A percentile compares a stretch with the other conserved stretches of the same genome.
phyloP scores from a whole-genome alignment of 1,140 invertebrate genomes.

The Zaprionus inermis region DNA sequence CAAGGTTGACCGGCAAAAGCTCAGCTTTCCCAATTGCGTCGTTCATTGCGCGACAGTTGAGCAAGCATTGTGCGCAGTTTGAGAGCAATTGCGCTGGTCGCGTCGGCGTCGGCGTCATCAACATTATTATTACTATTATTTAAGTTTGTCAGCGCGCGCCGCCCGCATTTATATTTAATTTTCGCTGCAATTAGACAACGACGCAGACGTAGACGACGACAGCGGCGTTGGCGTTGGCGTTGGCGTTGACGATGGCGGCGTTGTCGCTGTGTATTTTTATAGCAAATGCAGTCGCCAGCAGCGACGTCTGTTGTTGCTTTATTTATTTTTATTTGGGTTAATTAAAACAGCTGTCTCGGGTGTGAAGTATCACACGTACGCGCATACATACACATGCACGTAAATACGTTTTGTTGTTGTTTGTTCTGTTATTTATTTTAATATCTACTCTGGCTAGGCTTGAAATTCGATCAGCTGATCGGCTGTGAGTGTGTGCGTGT shows the following conservation, averaged over 20 bases:
- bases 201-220: neutral
- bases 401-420: conserved; percentile 47
- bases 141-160: neutral
- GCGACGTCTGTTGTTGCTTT: conserved; percentile 19
- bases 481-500: conserved; percentile 19
- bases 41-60: conserved; percentile 37
- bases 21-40: conserved; percentile 74
- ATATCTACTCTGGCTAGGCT: conserved; percentile 28
- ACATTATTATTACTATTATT: neutral
- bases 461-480: conserved; percentile 80
- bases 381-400: conserved; percentile 23
- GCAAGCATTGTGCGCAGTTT: conserved; percentile 29
- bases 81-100: conserved; percentile 28
- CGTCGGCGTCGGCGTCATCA: conserved; percentile 26
- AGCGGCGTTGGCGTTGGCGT: no score
- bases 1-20: conserved; percentile 70
- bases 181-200: conserved; percentile 37
- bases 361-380: conserved; percentile 49
- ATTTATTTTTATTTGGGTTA: conserved; percentile 68
- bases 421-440: conserved; percentile 38
- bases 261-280: no score
- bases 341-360: conserved; percentile 77
- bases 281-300: no score
- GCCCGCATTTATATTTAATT: conserved; percentile 48
- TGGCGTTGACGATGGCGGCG: no score